phyloP scores from a whole-genome alignment of 2,797 vertebrate genomes.

The Takifugu ocellatus region DNA sequence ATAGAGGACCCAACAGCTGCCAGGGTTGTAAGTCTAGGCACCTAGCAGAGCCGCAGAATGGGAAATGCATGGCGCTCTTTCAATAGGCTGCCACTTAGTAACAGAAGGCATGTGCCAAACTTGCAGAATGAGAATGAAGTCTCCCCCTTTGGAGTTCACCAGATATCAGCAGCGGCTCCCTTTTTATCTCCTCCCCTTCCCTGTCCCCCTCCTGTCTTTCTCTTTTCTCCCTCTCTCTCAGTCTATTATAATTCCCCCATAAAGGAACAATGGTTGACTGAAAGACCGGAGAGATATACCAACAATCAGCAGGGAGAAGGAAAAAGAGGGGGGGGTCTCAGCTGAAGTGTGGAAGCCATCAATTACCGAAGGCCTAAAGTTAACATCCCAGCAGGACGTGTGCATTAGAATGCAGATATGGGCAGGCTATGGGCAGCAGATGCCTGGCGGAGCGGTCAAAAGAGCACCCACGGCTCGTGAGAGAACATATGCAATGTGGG shows the following conservation, averaged over 20 bases:
- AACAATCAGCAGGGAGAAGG: slow-evolving; percentile 72
- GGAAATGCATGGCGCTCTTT: slow-evolving; percentile 77
- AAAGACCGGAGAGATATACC: slow-evolving; percentile 76
- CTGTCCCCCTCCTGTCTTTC: slow-evolving; percentile 33
- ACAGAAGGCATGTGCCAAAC: slow-evolving; percentile 88
- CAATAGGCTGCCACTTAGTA: slow-evolving; percentile 83
- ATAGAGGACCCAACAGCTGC: slow-evolving; percentile 86
- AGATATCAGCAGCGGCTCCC: slow-evolving; percentile 73
- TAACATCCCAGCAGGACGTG: slow-evolving; percentile 77
- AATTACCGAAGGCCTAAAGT: slow-evolving; percentile 79
- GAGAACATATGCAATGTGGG: slow-evolving; percentile 74
- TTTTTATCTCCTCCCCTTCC: slow-evolving; percentile 50
- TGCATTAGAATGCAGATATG: slow-evolving; percentile 80
- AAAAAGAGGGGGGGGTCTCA: slow-evolving; percentile 50
- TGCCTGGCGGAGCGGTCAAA: slow-evolving; percentile 76
- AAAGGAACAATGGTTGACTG: slow-evolving; percentile 75
- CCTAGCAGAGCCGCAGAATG: slow-evolving; percentile 80
- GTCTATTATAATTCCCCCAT: slow-evolving; percentile 76
- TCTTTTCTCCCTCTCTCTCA: slow-evolving; percentile 62
- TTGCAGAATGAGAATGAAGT: slow-evolving; percentile 80
- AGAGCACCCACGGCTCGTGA: slow-evolving; percentile 60
- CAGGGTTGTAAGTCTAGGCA: slow-evolving; percentile 83
- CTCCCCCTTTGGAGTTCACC: slow-evolving; percentile 75
- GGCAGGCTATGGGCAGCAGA: slow-evolving; percentile 76
- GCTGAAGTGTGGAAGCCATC: slow-evolving; percentile 84